Conservation (phyloP, 2,888 invertebrate species). For the Cyaniris semiargus region DNA sequence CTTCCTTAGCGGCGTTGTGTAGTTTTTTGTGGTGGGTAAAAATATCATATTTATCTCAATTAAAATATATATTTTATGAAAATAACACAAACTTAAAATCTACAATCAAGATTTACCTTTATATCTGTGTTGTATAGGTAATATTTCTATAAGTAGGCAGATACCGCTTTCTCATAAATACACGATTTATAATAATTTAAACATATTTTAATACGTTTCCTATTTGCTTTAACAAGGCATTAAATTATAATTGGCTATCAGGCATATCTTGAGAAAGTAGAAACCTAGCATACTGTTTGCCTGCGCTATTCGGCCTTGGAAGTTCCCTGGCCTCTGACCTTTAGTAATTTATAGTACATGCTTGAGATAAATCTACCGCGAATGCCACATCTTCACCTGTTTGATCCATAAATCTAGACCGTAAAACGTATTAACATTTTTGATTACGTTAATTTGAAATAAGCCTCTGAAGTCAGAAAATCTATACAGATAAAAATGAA, state of each 20-base stretch:
- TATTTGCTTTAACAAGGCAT: conserved; percentile 9
- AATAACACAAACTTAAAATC: too few relatives aligned
- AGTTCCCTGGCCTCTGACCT: conserved; percentile 60
- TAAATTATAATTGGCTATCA: conserved; percentile 24
- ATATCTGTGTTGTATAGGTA: not conserved
- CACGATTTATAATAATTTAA: not conserved
- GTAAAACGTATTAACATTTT: not conserved
- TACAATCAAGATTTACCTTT: too few relatives aligned
- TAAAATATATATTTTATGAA: too few relatives aligned
- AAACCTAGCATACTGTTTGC: not conserved
- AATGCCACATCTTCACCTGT: conserved; percentile 50
- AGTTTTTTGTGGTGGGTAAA: too few relatives aligned
- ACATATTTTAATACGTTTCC: conserved; percentile 32
- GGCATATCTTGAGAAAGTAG: not conserved
- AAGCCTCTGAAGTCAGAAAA: too few relatives aligned
- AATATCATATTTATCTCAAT: too few relatives aligned
- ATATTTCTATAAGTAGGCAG: not conserved
- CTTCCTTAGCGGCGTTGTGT: too few relatives aligned
- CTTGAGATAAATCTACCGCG: conserved; percentile 65
- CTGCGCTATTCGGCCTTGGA: conserved; percentile 60
- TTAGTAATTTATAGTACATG: conserved; percentile 68
- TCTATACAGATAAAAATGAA: too few relatives aligned
- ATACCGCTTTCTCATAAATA: not conserved
- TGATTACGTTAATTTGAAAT: not conserved
- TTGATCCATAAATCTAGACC: not conserved